Evolutionary conservation across 2,888 invertebrate genomes (phyloP), one percentile per base, ranked within the genome.

Genomic region (Drosophila birchii): DNA sequence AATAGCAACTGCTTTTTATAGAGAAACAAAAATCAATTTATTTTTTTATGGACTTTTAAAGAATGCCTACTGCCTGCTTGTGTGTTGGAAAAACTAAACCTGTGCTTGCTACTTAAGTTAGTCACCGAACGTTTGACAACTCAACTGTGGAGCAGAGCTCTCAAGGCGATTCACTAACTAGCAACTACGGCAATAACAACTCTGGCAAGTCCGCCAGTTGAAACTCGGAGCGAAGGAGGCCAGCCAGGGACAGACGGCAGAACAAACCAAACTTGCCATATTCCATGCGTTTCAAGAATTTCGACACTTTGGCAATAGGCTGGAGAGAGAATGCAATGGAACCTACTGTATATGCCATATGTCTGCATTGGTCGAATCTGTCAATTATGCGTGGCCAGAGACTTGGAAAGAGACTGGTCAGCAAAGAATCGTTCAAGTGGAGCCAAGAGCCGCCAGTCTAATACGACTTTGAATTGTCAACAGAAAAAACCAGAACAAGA

Each of bases 211-310:
- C 53, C 68, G 14, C 62, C 20, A 62, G 53, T 39, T 63, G 66
- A 53, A 64, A 56, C 63, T 44, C 57, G 58, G 23, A 23, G 62
- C 56, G 63, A 75, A 75, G 75, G 75, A 70, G 75, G 75, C 75
- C 75, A 70, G 45, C 54, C 56, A 47, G 44, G 44, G 18, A 18
- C 70, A 62, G 74, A 18, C 70, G 64, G 74, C 84, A 86, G 83
- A 84, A 84, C 80, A 78, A 82, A 85, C 85, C 74, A 78, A 82
- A 71, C 75, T 75, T 71, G 87, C 64, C 83, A 76, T 74, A 69
- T 80, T 75, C 62, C 64, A 76, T 86, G 84, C 86, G 79, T 86
- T 81, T 88, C 68, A 77, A 81, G 86, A 88, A 88, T 88, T 88
- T 86, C 85, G 88, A 79, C 81, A 84, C 76, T 56, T 64, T 60